Conservation (phyloP, 2,888 invertebrate species). For the Plebejus melissa region DNA sequence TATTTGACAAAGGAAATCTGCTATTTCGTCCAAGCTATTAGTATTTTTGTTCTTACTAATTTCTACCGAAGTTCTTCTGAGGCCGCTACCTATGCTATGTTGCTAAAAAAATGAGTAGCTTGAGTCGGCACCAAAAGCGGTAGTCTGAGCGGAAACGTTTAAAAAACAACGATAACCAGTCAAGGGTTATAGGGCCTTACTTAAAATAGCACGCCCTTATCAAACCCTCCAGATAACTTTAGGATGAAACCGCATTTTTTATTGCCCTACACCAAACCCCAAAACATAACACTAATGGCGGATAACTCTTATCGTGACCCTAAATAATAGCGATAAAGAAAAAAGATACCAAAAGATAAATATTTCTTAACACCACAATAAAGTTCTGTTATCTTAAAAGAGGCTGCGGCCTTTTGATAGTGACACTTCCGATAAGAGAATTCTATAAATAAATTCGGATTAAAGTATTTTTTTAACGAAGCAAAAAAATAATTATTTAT, state of each 20-base stretch:
- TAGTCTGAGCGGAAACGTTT: not conserved
- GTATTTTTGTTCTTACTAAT: too few species aligned
- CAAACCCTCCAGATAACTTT: slow-evolving; percentile 25
- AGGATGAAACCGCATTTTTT: slow-evolving; percentile 31
- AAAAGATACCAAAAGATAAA: slow-evolving; percentile 66
- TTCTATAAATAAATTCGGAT: slow-evolving; percentile 26
- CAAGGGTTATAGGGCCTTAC: slow-evolving; percentile 40
- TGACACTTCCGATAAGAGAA: slow-evolving; percentile 4
- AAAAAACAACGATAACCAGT: slow-evolving; percentile 15
- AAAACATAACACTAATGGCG: slow-evolving; percentile 37
- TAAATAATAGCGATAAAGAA: slow-evolving; percentile 73
- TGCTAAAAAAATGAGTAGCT: not conserved
- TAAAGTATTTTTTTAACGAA: slow-evolving; percentile 8
- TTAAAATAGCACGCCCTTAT: slow-evolving; percentile 31
- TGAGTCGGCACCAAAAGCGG: not conserved
- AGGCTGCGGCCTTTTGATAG: slow-evolving; percentile 38
- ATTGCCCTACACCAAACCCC: slow-evolving; percentile 35
- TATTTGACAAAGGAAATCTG: not conserved
- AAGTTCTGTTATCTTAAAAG: slow-evolving; percentile 57
- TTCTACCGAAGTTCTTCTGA: too few species aligned
- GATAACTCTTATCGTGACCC: slow-evolving; percentile 54
- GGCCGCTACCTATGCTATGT: not conserved
- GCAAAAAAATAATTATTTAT: not conserved
- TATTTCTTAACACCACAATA: slow-evolving; percentile 61
- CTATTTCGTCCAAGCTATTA: too few species aligned